phyloP scores from a whole-genome alignment of 2,797 vertebrate genomes.

The Distichodus sexfasciatus region DNA sequence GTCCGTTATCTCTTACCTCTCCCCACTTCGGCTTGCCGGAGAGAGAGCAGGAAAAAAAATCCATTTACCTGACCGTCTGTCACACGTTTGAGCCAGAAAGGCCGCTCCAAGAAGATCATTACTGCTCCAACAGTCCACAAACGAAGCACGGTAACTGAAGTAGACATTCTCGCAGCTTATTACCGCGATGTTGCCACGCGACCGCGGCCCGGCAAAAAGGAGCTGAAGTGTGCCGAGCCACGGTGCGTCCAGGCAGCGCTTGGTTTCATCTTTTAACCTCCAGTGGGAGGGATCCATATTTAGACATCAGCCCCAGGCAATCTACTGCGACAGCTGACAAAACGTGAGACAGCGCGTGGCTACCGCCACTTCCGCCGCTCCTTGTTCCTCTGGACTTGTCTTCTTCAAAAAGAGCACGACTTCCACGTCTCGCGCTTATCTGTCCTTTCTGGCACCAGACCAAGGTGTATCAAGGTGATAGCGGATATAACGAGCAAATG shows the following conservation, averaged over 20 bases:
- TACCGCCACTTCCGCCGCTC: background rate
- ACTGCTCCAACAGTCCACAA: background rate
- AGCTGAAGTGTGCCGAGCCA: constrained; percentile 2
- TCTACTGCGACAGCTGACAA: constrained; percentile 31
- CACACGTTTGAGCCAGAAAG: background rate
- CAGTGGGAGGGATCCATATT: constrained; percentile 25
- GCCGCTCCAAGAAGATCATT: background rate
- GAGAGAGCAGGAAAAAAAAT: background rate
- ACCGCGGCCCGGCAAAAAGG: background rate
- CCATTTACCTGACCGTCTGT: background rate
- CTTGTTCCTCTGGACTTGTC: background rate
- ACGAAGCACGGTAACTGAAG: background rate
- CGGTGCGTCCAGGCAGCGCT: background rate
- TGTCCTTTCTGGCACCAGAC: constrained; percentile 12
- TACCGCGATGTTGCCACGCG: background rate
- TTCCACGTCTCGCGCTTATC: constrained; percentile 8
- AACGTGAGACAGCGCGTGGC: background rate
- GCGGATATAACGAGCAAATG: constrained; percentile 33
- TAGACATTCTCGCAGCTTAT: constrained; percentile 12
- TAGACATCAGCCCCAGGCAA: constrained; percentile 8
- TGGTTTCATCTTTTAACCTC: constrained; percentile 21
- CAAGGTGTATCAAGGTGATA: constrained; percentile 34
- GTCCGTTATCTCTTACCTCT: background rate
- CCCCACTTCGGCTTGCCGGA: background rate
- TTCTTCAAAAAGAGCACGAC: background rate